Base-by-base conservation (phyloP, 2,113 vertebrate species). In the Crotalus tigris region DNA sequence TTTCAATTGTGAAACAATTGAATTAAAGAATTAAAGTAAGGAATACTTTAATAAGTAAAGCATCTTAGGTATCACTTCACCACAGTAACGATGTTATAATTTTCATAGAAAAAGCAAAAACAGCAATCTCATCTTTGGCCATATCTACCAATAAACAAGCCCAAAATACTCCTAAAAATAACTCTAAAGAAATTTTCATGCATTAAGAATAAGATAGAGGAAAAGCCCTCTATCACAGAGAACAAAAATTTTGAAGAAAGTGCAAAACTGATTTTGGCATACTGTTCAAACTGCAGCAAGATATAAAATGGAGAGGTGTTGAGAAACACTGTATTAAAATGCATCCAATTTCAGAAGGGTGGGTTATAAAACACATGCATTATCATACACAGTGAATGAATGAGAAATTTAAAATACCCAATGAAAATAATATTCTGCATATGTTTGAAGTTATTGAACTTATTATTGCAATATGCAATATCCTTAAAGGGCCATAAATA, bases 1-100 rank as follows among this genome's bases (percentile, higher is more conserved):
- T 69, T 93, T 88, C 58, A 59, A 81, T 64, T 64, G 15, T 46
- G 91, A 91, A n/a, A n/a, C n/a, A n/a, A n/a, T n/a, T n/a, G n/a
- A n/a, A n/a, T n/a, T n/a, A n/a, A n/a, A n/a, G n/a, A n/a, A n/a
- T 3, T 93, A 24, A 24, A 26, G 24, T 19, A 17, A 61, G 11
- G 92, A 90, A 88, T 92, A 24, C 7, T 59, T 64, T 75, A 88
- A 51, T 92, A 59, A 87, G 33, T 15, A 55, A 6, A 85, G 23
- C 23, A 13, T 53, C 23, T 87, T 3, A 49, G 57, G 9, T 21
- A 0, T 94, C 6, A 54, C 13, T 55, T 81, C 75, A 44, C 19
- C 75, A 81, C 3, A 81, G 17, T 33, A 81, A 81, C 1, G 44
- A 21, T 81, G 15, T 81, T 39, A 19, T 39, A 39, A 17, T 44